Evolutionary conservation across 2,113 vertebrate genomes (phyloP), one percentile per base, ranked within the genome.

Genomic region (Oreotrochilus melanogaster): DNA sequence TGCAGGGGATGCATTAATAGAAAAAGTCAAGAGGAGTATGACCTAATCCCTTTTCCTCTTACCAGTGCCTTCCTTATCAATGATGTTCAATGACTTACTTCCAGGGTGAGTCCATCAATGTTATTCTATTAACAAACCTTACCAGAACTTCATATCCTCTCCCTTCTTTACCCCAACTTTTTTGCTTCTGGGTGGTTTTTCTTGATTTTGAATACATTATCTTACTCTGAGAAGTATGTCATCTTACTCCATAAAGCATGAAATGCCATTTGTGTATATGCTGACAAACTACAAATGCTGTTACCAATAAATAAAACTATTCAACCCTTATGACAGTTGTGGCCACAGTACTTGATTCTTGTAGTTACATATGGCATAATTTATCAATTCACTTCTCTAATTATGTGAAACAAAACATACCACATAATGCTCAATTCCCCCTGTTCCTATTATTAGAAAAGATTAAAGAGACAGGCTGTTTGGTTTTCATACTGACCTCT

Each of bases 401-500:
- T 21, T 75, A 23, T 16, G 48, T 69, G 42, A 73, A 86, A n/a
- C 15, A 60, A 58, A 80, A 53, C 35, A 21, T 39, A 9, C n/a
- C 45, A 28, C 30, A 50, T 64, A 74, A 33, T 78, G 25, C 35
- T 93, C 80, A 30, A 60, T 73, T 78, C 19, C 70, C 45, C 39
- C 64, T 69, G 66, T 56, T 95, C 50, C 86, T 89, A 1, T 70
- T 67, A 57, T 5, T 82, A 71, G 35, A 79, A 72, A 78, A 65
- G 12, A 66, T 43, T 37, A 57, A 71, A 71, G 56, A 70, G 27
- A 22, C 9, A 31, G 42, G 51, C 33, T 65, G 22, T 56, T 89
- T 45, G 39, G 4, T 87, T 93, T 96, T 94, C 84, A 19, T 37
- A 64, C 31, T 90, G 88, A 89, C 33, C 56, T 86, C 82, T 57